A percentile compares a stretch with the other conserved stretches of the same genome.
These are phyloP conservation scores for Henicopernis longicauda DNA, from an alignment of 2,113 vertebrate genomes.

Conservation along the genomic window DNA sequence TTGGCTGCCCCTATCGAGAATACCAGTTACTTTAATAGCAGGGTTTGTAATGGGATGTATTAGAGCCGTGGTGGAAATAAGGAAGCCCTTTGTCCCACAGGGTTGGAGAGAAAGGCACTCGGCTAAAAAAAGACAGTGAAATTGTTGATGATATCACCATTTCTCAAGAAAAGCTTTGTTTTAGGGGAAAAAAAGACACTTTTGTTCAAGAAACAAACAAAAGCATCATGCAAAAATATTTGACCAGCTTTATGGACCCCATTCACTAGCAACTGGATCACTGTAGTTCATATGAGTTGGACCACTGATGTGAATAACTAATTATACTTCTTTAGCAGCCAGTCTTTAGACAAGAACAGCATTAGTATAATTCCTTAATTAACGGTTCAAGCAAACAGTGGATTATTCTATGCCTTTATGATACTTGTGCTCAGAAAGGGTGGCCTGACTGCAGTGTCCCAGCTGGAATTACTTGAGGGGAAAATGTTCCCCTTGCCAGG, in stretches of 20 bases:
- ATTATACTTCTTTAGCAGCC: background rate
- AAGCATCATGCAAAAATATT: background rate
- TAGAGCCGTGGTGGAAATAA: background rate
- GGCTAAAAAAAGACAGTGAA: background rate
- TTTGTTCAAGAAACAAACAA: slow-evolving; percentile 1
- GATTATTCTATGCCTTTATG: background rate
- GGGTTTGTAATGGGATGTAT: background rate
- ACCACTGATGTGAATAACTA: background rate
- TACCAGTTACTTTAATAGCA: background rate
- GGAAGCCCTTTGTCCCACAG: background rate
- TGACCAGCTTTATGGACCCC: background rate
- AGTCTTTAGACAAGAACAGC: background rate
- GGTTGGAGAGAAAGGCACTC: background rate
- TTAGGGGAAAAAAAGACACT: background rate
- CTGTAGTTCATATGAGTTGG: background rate
- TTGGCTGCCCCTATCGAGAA: background rate
- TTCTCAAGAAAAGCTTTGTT: slow-evolving; percentile 34
- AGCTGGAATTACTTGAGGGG: slow-evolving; percentile 2
- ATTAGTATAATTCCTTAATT: background rate
- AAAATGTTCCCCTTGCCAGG: background rate
- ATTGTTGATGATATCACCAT: background rate
- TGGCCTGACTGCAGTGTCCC: background rate
- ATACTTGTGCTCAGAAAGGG: background rate
- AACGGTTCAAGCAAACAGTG: background rate
- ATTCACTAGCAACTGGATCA: background rate